Evolutionary conservation across 2,113 vertebrate species (phyloP).

Genomic region (Sebastes schlegelii): DNA sequence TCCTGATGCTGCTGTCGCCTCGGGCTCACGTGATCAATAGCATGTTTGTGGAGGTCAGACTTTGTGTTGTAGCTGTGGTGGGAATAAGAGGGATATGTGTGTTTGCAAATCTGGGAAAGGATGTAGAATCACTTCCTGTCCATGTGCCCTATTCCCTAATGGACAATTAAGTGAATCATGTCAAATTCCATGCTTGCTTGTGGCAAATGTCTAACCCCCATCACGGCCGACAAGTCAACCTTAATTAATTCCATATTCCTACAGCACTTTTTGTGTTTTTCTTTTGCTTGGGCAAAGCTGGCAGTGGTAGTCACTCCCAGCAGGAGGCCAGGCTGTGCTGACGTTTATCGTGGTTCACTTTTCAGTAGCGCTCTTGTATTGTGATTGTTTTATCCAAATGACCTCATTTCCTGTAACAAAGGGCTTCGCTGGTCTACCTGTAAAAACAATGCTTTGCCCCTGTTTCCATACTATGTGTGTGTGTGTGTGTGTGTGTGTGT

Average conservation of each 20-base stretch:
- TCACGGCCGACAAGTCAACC: conserved; percentile 27
- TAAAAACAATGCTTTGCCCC: conserved; percentile 69
- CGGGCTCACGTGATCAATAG: conserved; percentile 41
- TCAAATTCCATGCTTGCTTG: conserved; percentile 57
- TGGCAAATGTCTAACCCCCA: conserved; percentile 50
- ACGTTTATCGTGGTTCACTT: conserved; percentile 26
- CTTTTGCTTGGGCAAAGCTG: conserved; percentile 27
- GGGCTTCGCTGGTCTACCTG: conserved; percentile 65
- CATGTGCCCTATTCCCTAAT: conserved; percentile 51
- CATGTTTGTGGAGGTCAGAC: conserved; percentile 21
- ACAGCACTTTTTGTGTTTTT: conserved; percentile 14
- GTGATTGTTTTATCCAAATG: conserved; percentile 54
- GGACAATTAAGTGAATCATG: conserved; percentile 73
- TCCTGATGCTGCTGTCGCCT: conserved; percentile 23
- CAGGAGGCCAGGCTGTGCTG: conserved; percentile 18
- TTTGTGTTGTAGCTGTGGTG: conserved; percentile 24
- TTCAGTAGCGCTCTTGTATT: conserved; percentile 42
- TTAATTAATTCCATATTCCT: conserved; percentile 65
- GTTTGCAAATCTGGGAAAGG: conserved; percentile 72
- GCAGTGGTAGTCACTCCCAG: conserved; percentile 33
- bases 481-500: not conserved
- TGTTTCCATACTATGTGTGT: conserved; percentile 63
- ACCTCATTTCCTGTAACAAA: conserved; percentile 69
- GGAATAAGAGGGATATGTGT: conserved; percentile 46
- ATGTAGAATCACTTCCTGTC: conserved; percentile 73